Percentiles rank a stretch among this genome's conserved stretches.
Conservation (phyloP, 2,888 invertebrate genomes). For the Adelognathus sp. region DNA sequence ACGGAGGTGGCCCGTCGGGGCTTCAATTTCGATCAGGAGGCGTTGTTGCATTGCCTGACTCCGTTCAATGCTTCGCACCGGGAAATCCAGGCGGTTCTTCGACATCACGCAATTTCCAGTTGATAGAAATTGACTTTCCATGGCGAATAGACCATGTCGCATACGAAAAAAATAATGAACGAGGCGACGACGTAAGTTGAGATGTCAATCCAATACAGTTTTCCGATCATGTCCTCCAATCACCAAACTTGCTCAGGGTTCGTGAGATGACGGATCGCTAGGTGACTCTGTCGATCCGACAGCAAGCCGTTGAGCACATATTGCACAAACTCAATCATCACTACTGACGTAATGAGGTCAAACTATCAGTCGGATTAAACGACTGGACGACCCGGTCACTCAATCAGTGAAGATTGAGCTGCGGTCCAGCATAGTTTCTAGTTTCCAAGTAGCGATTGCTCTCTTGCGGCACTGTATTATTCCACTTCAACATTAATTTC, state of each 20-base stretch:
- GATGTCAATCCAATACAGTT: neutral
- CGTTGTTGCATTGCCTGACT: neutral
- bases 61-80: neutral
- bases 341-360: constrained; percentile 6
- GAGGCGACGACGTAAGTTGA: neutral
- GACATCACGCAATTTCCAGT: neutral
- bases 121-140: neutral
- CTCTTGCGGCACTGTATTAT: constrained; percentile 2
- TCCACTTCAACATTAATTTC: neutral
- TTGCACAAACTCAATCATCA: constrained; percentile 5
- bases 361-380: constrained; percentile 4
- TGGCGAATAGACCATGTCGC: neutral
- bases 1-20: neutral
- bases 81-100: neutral
- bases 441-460: neutral
- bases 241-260: neutral
- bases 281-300: neutral
- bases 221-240: neutral
- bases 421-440: neutral
- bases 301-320: neutral
- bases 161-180: neutral
- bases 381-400: constrained; percentile 7
- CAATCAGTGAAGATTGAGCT: neutral
- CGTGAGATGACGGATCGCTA: neutral
- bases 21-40: neutral